Evolutionary conservation across 2,113 vertebrate genomes (phyloP), one percentile per base, ranked within the genome.

Genomic region (Stigmatopora argus): DNA sequence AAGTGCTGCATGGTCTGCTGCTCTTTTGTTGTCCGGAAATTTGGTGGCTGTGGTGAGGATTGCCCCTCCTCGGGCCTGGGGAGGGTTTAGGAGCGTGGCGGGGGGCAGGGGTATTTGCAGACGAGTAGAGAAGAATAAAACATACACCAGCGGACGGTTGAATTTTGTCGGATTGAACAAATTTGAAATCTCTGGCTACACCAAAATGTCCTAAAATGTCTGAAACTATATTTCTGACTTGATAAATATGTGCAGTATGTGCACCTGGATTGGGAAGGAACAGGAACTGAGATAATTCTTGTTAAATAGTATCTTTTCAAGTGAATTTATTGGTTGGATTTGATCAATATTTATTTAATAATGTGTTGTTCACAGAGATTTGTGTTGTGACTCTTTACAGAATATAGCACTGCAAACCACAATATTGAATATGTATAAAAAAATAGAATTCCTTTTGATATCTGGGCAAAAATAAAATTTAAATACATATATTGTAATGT

Each of bases 11-110:
- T 52, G 80, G 64, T 83, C 76, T 66, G 71, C 62, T 85, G 70
- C 19, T 35, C 80, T 74, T 77, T 87, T 86, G 74, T 84, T 84
- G 77, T 79, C 78, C 71, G 67, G 78, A 79, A 69, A 83, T 83
- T 75, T 77, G 73, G 60, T 65, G 77, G 72, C 68, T 78, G 80
- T 75, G 81, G 85, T 81, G 78, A 72, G 56, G 75, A 73, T 74
- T 78, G 71, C 60, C 57, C 57, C 68, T 75, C 79, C 31, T 64
- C 64, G 13, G 62, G 69, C 53, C 14, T 44, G 51, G 31, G 62
- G 59, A 52, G 55, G 64, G 12, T 21, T 19, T 12, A 1, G 13
- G 34, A 6, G 7, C n/a, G 31, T n/a, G 3, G 13, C 38, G 46
- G 38, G 8, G 2, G 64, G 15, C 14, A 44, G 21, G 19, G 35